A percentile compares a stretch with the other conserved stretches of the same genome.
Conservation (phyloP, 2,113 vertebrate species). For the Fulica atra region DNA sequence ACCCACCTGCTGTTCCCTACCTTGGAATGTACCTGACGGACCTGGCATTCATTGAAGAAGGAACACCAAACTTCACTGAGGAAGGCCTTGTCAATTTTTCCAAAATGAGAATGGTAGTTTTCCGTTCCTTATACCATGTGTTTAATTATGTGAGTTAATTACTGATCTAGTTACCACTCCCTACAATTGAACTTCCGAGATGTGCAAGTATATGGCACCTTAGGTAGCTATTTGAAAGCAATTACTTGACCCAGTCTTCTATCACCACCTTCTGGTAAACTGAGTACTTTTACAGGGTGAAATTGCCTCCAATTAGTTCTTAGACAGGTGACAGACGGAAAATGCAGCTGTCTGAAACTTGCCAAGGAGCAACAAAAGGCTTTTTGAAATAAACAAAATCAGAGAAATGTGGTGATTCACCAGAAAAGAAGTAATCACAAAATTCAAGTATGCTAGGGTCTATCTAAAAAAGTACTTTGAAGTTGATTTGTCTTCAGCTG, state of each 20-base stretch:
- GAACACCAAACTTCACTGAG: constrained; percentile 97
- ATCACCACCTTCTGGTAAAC: constrained; percentile 15
- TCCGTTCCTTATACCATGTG: neutral
- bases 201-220: neutral
- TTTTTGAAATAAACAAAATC: neutral
- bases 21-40: constrained; percentile 99
- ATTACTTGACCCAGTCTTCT: neutral
- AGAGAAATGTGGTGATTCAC: neutral
- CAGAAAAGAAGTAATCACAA: neutral
- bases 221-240: neutral
- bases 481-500: neutral
- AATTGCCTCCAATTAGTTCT: neutral
- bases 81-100: constrained; percentile 99
- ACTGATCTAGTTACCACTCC: neutral
- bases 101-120: constrained; percentile 98
- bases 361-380: neutral
- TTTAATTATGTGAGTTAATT: neutral
- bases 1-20: constrained; percentile 95
- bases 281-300: neutral
- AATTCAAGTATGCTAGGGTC: neutral
- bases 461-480: neutral
- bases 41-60: constrained; percentile 97
- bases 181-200: neutral
- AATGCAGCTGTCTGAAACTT: neutral
- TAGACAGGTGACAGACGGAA: neutral